Base-by-base conservation (phyloP, 1,140 invertebrate genomes). In the Mamestra configurata region DNA sequence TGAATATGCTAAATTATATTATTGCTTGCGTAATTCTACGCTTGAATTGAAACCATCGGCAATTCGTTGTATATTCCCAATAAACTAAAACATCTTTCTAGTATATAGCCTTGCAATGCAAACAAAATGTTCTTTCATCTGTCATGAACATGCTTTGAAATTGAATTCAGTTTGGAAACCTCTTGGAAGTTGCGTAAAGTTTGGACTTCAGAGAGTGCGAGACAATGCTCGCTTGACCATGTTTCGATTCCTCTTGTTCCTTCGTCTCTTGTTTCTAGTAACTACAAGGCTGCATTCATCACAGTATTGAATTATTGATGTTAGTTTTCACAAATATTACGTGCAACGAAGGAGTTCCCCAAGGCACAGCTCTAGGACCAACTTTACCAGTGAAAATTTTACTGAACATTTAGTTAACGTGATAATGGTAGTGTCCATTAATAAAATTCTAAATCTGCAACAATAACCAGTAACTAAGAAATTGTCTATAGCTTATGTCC, bases 71-170 rank as follows among this genome's bases (percentile, higher is more conserved):
- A 49, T n/a, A 49, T 49, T 0, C 2, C 2, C 5, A 49, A 49
- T n/a, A 3, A n/a, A 49, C 13, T 49, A 13, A 49, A 4, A 13
- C 13, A n/a, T n/a, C 15, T 15, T 3, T n/a, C 1, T n/a, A n/a
- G 13, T 57, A 11, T 27, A 57, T 15, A 53, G 7, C 7, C 18
- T 1, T 8, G 57, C 27, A 35, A 37, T 31, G 37, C 59, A 61
- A 61, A 24, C 5, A 35, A 61, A 61, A 61, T 37, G 59, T 61
- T 61, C 59, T 18, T 61, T 61, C 59, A 61, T 37, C 59, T 61
- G 59, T 61, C 59, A 61, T 61, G 31, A 61, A 35, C 31, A 61
- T 59, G 24, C 24, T 59, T 59, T 27, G 6, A n/a, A 35, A 61
- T 35, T 61, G 59, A 37, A 37, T 61, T 61, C n/a, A 37, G 59